Conservation (phyloP, 2,888 invertebrate genomes). For the Drosophila merina region DNA sequence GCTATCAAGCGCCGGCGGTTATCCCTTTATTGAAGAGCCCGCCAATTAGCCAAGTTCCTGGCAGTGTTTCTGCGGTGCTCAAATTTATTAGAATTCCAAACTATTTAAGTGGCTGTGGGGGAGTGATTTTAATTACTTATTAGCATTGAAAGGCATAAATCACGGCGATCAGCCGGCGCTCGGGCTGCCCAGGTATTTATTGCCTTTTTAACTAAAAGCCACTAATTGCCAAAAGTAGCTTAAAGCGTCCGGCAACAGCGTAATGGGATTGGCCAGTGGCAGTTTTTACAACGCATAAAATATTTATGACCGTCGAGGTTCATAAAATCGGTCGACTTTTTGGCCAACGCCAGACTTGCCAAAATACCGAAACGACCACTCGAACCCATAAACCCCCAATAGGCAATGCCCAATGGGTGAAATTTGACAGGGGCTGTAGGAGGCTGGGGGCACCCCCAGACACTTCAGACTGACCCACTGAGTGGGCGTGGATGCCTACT, state of each 20-base stretch:
- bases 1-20: slow-evolving; percentile 32
- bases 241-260: slow-evolving; percentile 44
- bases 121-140: slow-evolving; percentile 36
- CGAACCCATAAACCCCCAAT: slow-evolving; percentile 54
- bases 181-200: slow-evolving; percentile 56
- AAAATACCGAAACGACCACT: slow-evolving; percentile 47
- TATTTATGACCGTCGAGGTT: slow-evolving; percentile 66
- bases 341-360: slow-evolving; percentile 35
- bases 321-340: slow-evolving; percentile 53
- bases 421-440: slow-evolving; percentile 15
- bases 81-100: slow-evolving; percentile 20
- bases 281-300: slow-evolving; percentile 72
- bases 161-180: slow-evolving; percentile 31
- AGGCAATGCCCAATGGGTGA: slow-evolving; percentile 37
- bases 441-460: background rate
- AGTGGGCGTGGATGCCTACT: slow-evolving; percentile 25
- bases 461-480: background rate
- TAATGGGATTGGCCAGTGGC: slow-evolving; percentile 16
- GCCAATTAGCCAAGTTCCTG: slow-evolving; percentile 21
- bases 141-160: slow-evolving; percentile 57
- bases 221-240: slow-evolving; percentile 70
- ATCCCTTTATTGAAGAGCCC: slow-evolving; percentile 2
- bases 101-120: slow-evolving; percentile 13
- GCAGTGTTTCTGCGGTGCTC: background rate
- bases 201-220: slow-evolving; percentile 69